Conservation (phyloP, 1,140 invertebrate species). For the Drosophila ohnishii region DNA sequence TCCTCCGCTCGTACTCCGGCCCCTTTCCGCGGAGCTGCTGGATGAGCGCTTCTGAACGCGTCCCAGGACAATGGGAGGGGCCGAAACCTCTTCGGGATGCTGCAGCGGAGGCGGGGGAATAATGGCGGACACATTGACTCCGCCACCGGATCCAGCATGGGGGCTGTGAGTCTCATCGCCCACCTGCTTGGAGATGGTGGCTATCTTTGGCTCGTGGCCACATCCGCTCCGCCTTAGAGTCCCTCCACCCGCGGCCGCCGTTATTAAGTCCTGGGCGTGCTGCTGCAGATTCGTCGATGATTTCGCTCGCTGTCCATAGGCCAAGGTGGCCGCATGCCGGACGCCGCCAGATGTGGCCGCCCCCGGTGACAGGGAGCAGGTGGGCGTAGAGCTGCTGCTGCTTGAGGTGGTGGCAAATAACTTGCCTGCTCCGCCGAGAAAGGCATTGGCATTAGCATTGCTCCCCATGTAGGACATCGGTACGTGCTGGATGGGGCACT, state of each 20-base stretch:
- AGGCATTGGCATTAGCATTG: conserved; percentile 71
- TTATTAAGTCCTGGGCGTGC: conserved; percentile 56
- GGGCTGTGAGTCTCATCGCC: conserved; percentile 67
- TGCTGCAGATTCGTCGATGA: conserved; percentile 67
- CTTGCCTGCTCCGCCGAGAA: conserved; percentile 67
- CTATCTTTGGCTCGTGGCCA: conserved; percentile 72
- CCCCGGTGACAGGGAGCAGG: conserved; percentile 52
- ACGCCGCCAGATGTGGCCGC: conserved; percentile 14
- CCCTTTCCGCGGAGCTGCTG: conserved; percentile 43
- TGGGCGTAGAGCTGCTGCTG: conserved; percentile 45
- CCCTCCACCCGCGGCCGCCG: conserved; percentile 14
- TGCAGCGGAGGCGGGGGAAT: conserved; percentile 67
- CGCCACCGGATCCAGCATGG: conserved; percentile 19
- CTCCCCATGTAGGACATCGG: conserved; percentile 83
- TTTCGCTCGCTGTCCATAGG: conserved; percentile 64
- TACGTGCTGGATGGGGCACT: conserved; percentile 82
- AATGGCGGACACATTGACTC: conserved; percentile 57
- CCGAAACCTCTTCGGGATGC: conserved; percentile 69
- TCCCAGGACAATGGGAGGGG: conserved; percentile 71
- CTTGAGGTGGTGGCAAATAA: conserved; percentile 49
- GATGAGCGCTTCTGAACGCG: conserved; percentile 73
- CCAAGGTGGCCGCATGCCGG: conserved; percentile 52
- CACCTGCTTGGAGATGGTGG: conserved; percentile 80
- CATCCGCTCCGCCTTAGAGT: conserved; percentile 46
- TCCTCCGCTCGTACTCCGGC: conserved; percentile 23